phyloP scores from a whole-genome alignment of 2,888 invertebrate genomes.

The Gortyna flavago region DNA sequence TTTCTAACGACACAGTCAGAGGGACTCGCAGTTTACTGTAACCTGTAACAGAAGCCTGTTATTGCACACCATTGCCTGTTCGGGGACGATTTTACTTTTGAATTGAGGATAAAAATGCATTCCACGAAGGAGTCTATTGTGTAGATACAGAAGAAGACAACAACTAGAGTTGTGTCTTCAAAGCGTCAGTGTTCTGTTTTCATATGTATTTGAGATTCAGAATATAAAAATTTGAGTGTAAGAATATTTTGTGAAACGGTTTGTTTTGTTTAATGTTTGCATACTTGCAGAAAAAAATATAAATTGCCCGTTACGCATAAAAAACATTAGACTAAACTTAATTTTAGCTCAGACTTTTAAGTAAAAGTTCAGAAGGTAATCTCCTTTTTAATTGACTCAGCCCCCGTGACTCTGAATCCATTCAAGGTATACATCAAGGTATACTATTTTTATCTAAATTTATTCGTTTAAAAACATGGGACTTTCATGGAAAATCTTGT shows the following conservation, averaged over 20 bases:
- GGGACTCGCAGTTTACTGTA: constrained; percentile 20
- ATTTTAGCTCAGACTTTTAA: not conserved
- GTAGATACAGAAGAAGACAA: no score
- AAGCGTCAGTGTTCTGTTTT: constrained; percentile 28
- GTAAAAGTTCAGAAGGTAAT: not conserved
- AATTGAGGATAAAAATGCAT: constrained; percentile 59
- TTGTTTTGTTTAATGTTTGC: not conserved
- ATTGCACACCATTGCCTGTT: constrained; percentile 37
- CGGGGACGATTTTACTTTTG: constrained; percentile 59
- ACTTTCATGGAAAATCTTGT: not conserved
- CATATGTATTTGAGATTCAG: constrained; percentile 28
- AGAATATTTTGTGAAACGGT: not conserved
- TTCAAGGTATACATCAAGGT: no score
- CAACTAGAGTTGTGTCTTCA: constrained; percentile 8
- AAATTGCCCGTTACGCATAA: not conserved
- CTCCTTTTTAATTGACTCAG: constrained; percentile 23
- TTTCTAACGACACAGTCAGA: constrained; percentile 30
- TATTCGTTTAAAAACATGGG: not conserved
- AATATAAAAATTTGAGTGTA: not conserved
- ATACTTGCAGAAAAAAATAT: no score
- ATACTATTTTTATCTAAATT: not conserved
- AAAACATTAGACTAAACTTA: not conserved
- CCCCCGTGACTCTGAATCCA: constrained; percentile 16
- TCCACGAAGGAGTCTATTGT: constrained; percentile 31
- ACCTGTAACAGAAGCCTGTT: constrained; percentile 44